Percentiles rank a stretch among this genome's conserved stretches.
Conservation (phyloP, 2,797 vertebrate species). For the Toxotes lorentzi region DNA sequence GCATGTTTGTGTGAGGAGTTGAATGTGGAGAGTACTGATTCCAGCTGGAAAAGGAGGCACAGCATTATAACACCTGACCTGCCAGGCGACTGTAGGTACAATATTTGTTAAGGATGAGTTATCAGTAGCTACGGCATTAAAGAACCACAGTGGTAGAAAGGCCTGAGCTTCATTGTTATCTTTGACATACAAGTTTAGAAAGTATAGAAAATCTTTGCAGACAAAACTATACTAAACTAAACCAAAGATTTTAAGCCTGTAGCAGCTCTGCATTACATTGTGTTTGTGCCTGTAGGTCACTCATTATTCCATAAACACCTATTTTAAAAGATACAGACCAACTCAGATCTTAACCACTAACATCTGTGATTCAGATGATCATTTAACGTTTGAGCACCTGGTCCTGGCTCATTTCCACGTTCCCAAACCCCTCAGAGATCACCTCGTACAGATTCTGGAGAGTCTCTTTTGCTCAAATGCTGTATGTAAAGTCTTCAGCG, state of each 20-base stretch:
- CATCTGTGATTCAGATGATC: too few relatives aligned
- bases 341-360: too few relatives aligned
- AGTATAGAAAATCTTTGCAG: not conserved
- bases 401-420: too few relatives aligned
- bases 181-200: not conserved
- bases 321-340: too few relatives aligned
- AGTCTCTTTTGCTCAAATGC: too few relatives aligned
- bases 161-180: not conserved
- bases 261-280: not conserved
- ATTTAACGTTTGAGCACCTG: too few relatives aligned
- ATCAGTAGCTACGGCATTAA: not conserved
- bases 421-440: too few relatives aligned
- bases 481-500: too few relatives aligned
- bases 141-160: not conserved
- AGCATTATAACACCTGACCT: not conserved
- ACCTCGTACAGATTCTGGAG: too few relatives aligned
- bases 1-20: constrained; percentile 78
- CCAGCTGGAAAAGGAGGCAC: constrained; percentile 79
- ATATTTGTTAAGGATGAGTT: not conserved
- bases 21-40: constrained; percentile 83
- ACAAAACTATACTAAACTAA: not conserved
- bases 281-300: too few relatives aligned
- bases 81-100: not conserved
- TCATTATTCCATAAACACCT: too few relatives aligned
- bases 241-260: not conserved